Evolutionary conservation across 2,888 invertebrate genomes (phyloP), one percentile per base, ranked within the genome.

Genomic region (Lasius fuliginosus): DNA sequence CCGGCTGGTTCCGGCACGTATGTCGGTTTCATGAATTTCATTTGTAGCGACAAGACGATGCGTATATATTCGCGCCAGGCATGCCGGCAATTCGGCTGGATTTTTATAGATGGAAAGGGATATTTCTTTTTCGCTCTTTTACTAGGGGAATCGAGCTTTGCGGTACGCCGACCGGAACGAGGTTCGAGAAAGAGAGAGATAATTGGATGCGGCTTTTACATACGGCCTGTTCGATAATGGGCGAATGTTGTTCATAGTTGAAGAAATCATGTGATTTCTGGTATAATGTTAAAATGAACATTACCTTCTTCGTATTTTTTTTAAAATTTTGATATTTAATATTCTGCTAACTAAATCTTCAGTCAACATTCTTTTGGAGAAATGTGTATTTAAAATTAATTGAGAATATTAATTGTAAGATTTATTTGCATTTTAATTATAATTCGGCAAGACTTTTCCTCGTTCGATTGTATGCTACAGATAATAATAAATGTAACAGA

Each of bases 11-110:
- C 49, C 79, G 83, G 65, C 67, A 65, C 87, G 82, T 76, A 75
- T 79, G 87, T 79, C 85, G 68, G 87, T 65, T 86, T 83, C 83
- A 87, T 71, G 84, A 87, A 89, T 87, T 83, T 88, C 87, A 46
- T 73, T 60, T 64, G 86, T 68, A 42, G 75, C 89, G 83, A 56
- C 69, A 82, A 71, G 75, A 67, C 82, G 82, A 71, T 56, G 65
- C 65, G 46, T 79, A 81, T 81, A 81, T 81, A 81, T 81, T 81
- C 79, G 18, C 60, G 46, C 46, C 56, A 46, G 15, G 65, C 64
- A 82, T 18, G 82, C 67, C 27, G 60, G 18, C 79, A 71, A 73
- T 81, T 71, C 58, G 58, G 71, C 23, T 56, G 79, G 46, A 71
- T 81, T 82, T 82, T 82, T 67, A 76, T 82, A 65, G 36, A 53